Conservation (phyloP, 2,113 vertebrate species). For the Grantiella picta region DNA sequence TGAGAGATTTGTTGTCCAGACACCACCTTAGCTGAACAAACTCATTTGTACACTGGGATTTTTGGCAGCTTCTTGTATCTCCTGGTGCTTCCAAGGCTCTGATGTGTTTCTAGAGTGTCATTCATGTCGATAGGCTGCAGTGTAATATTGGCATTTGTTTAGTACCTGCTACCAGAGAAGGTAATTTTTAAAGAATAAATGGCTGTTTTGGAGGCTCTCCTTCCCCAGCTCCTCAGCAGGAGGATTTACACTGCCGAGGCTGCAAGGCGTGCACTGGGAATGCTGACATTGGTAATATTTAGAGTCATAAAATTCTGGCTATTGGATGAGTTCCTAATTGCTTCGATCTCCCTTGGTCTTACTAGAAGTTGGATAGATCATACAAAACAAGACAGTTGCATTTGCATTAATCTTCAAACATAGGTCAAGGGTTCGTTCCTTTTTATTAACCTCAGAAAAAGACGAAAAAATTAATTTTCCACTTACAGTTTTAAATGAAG, state of each 20-base stretch:
- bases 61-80: background rate
- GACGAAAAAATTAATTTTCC: slow-evolving; percentile 39
- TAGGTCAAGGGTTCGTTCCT: background rate
- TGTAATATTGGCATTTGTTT: background rate
- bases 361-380: slow-evolving; percentile 30
- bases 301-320: slow-evolving; percentile 60
- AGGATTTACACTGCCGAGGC: slow-evolving; percentile 33
- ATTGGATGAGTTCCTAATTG: slow-evolving; percentile 59
- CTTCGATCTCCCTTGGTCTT: slow-evolving; percentile 42
- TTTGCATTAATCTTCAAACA: slow-evolving; percentile 54
- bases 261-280: background rate
- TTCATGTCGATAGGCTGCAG: background rate
- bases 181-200: background rate
- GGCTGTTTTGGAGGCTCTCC: background rate
- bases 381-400: slow-evolving; percentile 36
- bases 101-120: background rate
- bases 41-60: background rate
- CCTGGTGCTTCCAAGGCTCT: background rate
- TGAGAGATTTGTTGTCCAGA: background rate
- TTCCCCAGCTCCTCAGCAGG: background rate
- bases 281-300: slow-evolving; percentile 4
- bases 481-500: slow-evolving; percentile 12
- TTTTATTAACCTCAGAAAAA: background rate
- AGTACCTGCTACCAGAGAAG: background rate
- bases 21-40: background rate